Evolutionary conservation across 2,888 invertebrate species (phyloP).

Genomic region (Capitulum mitella): DNA sequence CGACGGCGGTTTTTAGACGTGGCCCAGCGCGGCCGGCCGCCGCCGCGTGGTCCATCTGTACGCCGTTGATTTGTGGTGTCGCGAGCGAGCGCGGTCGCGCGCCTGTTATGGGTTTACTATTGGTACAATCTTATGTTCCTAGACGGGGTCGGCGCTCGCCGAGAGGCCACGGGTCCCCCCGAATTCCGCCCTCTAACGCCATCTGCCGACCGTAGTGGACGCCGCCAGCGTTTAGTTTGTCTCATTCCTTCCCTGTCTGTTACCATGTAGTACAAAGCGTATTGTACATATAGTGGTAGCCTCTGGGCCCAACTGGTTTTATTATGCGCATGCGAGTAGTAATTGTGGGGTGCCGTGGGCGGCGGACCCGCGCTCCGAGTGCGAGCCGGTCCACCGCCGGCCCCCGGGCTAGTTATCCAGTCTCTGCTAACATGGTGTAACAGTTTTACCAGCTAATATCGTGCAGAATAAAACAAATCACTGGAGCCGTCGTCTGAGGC

Average conservation of each 20-base stretch:
- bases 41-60: not conserved
- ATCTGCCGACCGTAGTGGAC: not conserved
- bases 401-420: constrained; percentile 10
- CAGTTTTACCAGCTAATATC: constrained; percentile 24
- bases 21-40: not conserved
- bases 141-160: constrained; percentile 8
- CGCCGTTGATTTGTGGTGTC: not conserved
- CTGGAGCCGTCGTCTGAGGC: not conserved
- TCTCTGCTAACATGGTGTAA: constrained; percentile 21
- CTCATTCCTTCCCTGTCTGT: constrained; percentile 21
- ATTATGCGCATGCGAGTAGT: constrained; percentile 6
- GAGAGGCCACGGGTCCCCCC: not conserved
- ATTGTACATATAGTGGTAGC: constrained; percentile 22
- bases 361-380: not conserved
- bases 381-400: not conserved
- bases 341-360: not conserved
- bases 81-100: not conserved
- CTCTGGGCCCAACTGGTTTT: not conserved
- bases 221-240: constrained; percentile 19
- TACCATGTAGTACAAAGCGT: constrained; percentile 22
- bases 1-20: not conserved
- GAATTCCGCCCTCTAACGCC: not conserved
- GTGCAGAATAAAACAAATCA: constrained; percentile 12
- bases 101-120: constrained; percentile 18
- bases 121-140: constrained; percentile 25